A percentile compares a stretch with the other conserved stretches of the same genome.
phyloP scores from a whole-genome alignment of 2,113 vertebrate genomes.

The Mellivora capensis region DNA sequence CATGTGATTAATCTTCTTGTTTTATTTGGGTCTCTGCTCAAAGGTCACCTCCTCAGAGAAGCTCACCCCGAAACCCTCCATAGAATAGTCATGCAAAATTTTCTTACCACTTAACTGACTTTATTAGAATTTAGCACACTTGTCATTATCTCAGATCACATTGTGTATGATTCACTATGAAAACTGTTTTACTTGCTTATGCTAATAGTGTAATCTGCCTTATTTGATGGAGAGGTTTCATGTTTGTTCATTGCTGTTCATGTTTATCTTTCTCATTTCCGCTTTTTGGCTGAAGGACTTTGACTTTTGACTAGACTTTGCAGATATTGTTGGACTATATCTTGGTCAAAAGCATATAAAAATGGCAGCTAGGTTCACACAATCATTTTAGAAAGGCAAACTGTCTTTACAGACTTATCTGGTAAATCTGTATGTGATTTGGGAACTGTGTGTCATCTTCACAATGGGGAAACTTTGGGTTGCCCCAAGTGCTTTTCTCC shows the following conservation, averaged over 20 bases:
- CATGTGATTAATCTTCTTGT: neutral
- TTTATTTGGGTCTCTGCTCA: neutral
- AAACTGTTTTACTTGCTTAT: neutral
- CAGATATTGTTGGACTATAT: neutral
- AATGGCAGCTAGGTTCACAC: neutral
- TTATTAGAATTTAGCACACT: neutral
- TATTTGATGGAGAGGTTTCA: neutral
- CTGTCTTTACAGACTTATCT: neutral
- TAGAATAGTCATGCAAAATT: neutral
- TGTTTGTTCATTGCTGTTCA: neutral
- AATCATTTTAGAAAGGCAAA: neutral
- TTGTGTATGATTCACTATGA: neutral
- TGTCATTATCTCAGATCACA: neutral
- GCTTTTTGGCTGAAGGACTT: neutral
- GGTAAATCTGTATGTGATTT: neutral
- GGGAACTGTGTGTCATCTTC: neutral
- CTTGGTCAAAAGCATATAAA: neutral
- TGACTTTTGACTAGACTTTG: too few species aligned
- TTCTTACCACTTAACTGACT: neutral
- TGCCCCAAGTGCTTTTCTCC: neutral
- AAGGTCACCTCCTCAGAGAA: neutral
- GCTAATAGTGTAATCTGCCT: neutral
- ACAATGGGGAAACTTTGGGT: neutral
- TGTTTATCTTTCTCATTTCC: neutral
- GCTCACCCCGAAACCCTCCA: neutral